Percentiles rank a stretch among this genome's conserved stretches.
These are phyloP conservation scores for Calephelis virginiensis DNA, from an alignment of 1,140 invertebrate species.

Conservation along the genomic window DNA sequence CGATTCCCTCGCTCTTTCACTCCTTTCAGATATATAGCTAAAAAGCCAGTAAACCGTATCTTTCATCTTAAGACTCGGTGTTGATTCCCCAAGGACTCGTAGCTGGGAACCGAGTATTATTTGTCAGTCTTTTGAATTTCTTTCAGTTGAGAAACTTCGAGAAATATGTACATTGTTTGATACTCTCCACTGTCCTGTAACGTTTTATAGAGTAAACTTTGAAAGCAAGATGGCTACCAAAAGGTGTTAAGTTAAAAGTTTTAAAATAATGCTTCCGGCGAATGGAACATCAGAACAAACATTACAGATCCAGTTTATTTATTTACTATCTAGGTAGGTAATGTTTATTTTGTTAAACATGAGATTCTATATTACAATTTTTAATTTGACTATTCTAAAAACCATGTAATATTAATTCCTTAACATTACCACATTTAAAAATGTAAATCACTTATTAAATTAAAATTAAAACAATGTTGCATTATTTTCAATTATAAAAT, in stretches of 20 bases:
- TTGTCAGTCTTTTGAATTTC: slow-evolving; percentile 14
- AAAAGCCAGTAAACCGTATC: slow-evolving; percentile 8
- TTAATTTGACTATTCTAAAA: too few species aligned
- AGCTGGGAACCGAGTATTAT: not conserved
- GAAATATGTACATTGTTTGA: slow-evolving; percentile 14
- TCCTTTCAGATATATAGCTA: slow-evolving; percentile 3
- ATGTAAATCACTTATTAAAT: too few species aligned
- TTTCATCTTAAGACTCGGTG: slow-evolving; percentile 9
- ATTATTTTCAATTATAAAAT: too few species aligned
- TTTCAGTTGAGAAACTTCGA: slow-evolving; percentile 13
- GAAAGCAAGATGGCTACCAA: not conserved
- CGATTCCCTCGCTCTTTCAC: not conserved
- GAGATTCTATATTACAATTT: too few species aligned
- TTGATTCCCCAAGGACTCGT: slow-evolving; percentile 5
- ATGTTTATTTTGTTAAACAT: too few species aligned
- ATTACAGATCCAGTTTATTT: too few species aligned
- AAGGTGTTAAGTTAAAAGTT: not conserved
- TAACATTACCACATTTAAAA: too few species aligned
- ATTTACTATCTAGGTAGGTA: too few species aligned
- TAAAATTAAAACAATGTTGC: too few species aligned
- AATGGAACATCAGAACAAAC: not conserved
- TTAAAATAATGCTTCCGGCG: not conserved
- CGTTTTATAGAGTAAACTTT: slow-evolving; percentile 6
- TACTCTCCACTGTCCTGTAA: slow-evolving; percentile 12
- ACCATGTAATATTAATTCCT: too few species aligned